Conservation (phyloP, 2,797 vertebrate species). For the Rhinichthys osculus region DNA sequence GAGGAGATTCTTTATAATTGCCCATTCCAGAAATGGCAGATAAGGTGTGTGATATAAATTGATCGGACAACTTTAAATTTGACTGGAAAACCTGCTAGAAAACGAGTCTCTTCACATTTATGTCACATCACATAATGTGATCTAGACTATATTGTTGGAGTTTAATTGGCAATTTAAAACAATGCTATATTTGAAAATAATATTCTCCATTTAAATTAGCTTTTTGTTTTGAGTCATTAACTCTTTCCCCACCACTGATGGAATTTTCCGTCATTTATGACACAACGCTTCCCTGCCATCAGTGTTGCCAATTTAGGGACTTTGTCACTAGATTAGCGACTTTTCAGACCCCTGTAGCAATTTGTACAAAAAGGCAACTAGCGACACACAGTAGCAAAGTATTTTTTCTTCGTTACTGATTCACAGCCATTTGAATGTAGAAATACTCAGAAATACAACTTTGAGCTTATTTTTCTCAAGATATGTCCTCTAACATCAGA, state of each 20-base stretch:
- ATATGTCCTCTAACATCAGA: too few relatives aligned
- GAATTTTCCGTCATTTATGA: neutral
- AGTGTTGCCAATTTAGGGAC: neutral
- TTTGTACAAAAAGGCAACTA: neutral
- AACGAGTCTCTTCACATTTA: neutral
- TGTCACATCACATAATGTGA: neutral
- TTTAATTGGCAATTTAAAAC: neutral
- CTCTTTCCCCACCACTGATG: neutral
- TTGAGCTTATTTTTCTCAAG: too few relatives aligned
- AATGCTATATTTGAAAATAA: neutral
- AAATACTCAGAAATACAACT: too few relatives aligned
- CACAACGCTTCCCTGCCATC: neutral
- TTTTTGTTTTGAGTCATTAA: neutral
- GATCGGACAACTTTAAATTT: neutral
- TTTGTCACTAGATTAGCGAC: neutral
- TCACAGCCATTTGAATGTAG: too few relatives aligned
- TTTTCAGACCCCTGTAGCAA: neutral
- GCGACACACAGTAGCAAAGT: too few relatives aligned
- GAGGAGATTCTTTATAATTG: slow-evolving; percentile 41
- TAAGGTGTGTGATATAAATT: slow-evolving; percentile 30
- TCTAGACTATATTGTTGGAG: neutral
- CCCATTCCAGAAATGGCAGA: slow-evolving; percentile 23
- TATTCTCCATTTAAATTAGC: neutral
- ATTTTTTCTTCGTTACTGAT: too few relatives aligned
- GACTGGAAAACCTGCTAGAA: neutral